Percentiles rank a stretch among this genome's conserved stretches.
Conservation (phyloP, 2,113 vertebrate species). For the Tragelaphus buxtoni region DNA sequence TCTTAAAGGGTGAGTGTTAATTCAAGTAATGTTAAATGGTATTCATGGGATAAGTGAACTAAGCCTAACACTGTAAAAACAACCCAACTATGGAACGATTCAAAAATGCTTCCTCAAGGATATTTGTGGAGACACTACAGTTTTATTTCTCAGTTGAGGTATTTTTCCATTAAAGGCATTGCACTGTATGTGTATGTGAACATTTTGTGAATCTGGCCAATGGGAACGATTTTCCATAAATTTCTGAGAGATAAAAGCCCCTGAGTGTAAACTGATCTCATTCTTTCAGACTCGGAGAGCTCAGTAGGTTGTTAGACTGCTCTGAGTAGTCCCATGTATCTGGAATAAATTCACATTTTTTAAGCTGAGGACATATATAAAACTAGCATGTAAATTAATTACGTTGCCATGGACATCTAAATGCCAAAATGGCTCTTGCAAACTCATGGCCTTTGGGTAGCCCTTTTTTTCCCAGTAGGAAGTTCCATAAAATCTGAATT, state of each 20-base stretch:
- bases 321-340: not conserved
- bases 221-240: not conserved
- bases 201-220: not conserved
- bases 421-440: not conserved
- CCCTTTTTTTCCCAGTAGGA: not conserved
- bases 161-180: not conserved
- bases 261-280: not conserved
- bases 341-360: not conserved
- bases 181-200: not conserved
- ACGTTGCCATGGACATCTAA: not conserved
- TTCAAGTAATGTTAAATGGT: constrained; percentile 55
- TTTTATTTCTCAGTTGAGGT: not conserved
- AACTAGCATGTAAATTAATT: not conserved
- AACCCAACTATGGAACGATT: not conserved
- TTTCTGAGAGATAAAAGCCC: not conserved
- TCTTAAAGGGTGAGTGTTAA: constrained; percentile 35
- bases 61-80: constrained; percentile 22
- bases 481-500: not conserved
- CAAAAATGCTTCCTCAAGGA: not conserved
- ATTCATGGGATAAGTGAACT: constrained; percentile 50
- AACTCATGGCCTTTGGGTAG: not conserved
- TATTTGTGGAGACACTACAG: not conserved
- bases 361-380: not conserved
- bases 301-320: not conserved
- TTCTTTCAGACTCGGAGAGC: not conserved